phyloP scores from a whole-genome alignment of 2,888 invertebrate genomes.

The Drosophila flavopinicola region DNA sequence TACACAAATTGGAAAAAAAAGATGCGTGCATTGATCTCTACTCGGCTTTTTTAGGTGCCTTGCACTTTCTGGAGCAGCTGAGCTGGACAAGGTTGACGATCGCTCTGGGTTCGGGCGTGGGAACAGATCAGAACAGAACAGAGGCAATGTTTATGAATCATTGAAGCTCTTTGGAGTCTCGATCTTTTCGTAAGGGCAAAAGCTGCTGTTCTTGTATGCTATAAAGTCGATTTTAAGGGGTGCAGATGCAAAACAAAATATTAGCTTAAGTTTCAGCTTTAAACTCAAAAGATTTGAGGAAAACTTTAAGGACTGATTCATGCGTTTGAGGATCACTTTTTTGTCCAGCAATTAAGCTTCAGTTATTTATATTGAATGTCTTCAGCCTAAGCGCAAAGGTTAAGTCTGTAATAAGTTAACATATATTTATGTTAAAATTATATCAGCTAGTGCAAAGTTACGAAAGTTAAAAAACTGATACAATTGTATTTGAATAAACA shows the following conservation, averaged over 20 bases:
- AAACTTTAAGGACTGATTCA: no score
- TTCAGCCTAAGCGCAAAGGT: no score
- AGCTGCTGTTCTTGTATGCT: neutral
- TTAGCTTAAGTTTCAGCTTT: neutral
- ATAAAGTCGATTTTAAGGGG: slow-evolving; percentile 4
- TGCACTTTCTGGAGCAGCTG: slow-evolving; percentile 32
- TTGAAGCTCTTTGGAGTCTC: neutral
- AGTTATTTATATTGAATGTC: no score
- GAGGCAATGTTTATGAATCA: slow-evolving; percentile 2
- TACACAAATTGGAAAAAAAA: slow-evolving; percentile 18
- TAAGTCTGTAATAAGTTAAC: no score
- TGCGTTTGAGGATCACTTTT: no score
- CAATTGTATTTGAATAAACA: no score
- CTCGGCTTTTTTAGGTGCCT: slow-evolving; percentile 18
- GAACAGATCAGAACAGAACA: slow-evolving; percentile 9
- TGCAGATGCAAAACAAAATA: neutral
- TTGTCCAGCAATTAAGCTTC: no score
- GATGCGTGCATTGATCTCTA: slow-evolving; percentile 45
- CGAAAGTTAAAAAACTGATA: no score
- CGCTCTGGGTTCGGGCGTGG: slow-evolving; percentile 22
- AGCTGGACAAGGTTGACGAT: slow-evolving; percentile 25
- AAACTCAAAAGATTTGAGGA: no score
- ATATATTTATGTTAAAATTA: no score
- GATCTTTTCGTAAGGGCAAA: neutral
- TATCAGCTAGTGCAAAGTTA: no score